A percentile compares a stretch with the other conserved stretches of the same genome.
phyloP scores from a whole-genome alignment of 2,888 invertebrate genomes.

The Achlya flavicornis region DNA sequence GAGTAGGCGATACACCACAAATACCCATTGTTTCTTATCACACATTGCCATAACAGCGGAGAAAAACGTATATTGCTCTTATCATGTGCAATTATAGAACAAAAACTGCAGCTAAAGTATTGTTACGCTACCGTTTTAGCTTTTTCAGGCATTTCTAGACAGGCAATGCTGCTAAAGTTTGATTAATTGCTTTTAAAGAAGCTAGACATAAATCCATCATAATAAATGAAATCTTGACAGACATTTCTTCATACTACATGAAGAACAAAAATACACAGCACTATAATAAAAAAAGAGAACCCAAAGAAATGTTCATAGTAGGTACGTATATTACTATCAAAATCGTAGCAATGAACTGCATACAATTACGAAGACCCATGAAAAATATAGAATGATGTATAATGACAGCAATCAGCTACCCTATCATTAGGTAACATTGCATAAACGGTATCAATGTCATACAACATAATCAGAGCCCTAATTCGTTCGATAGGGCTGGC shows the following conservation, averaged over 20 bases:
- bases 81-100: background rate
- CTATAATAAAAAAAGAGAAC: no score
- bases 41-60: background rate
- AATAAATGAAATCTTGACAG: no score
- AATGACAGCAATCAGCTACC: constrained; percentile 7
- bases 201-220: background rate
- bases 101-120: background rate
- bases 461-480: constrained; percentile 4
- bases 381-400: background rate
- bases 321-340: no score
- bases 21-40: constrained; percentile 3
- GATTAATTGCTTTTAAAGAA: background rate
- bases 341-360: no score
- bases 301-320: no score
- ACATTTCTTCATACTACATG: no score
- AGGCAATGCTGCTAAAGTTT: background rate
- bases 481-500: background rate
- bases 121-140: background rate
- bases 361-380: constrained; percentile 1
- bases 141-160: background rate
- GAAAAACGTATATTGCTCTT: background rate
- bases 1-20: background rate
- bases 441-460: constrained; percentile 2
- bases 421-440: background rate
- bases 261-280: no score